A percentile compares a stretch with the other conserved stretches of the same genome.
These are phyloP conservation scores for Holacanthus passer DNA, from an alignment of 2,113 vertebrate genomes.

Conservation along the genomic window DNA sequence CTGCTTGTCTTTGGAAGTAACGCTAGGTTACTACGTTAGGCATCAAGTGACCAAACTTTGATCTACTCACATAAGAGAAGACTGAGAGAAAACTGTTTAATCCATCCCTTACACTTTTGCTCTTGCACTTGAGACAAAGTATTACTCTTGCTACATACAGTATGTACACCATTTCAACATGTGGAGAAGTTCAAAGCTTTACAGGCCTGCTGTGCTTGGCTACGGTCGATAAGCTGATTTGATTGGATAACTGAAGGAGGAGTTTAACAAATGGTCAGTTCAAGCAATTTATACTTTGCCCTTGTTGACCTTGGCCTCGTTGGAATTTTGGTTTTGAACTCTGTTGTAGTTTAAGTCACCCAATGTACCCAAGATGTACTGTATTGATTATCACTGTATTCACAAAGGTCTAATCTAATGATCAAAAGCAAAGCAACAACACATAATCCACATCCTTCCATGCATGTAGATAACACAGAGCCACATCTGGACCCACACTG, in stretches of 20 bases:
- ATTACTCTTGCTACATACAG: no score
- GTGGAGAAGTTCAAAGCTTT: background rate
- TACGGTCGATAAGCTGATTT: background rate
- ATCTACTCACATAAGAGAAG: background rate
- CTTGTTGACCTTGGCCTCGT: background rate
- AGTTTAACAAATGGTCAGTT: background rate
- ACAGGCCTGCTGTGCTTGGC: background rate
- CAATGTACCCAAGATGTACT: background rate
- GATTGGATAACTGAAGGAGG: background rate
- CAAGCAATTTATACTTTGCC: background rate
- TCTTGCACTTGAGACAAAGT: background rate
- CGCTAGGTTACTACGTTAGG: background rate
- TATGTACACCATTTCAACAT: no score
- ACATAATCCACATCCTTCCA: constrained; percentile 27
- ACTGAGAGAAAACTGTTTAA: background rate
- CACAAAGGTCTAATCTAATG: constrained; percentile 31
- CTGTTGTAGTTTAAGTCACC: background rate
- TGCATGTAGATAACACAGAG: constrained; percentile 22
- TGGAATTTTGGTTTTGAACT: background rate
- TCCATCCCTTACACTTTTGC: background rate
- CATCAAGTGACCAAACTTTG: background rate
- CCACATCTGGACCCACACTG: constrained; percentile 37
- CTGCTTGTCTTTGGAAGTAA: background rate
- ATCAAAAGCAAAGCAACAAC: constrained; percentile 21
- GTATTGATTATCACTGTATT: background rate